Percentiles rank a stretch among this genome's conserved stretches.
Conservation (phyloP, 2,113 vertebrate species). For the Cacatua alba region DNA sequence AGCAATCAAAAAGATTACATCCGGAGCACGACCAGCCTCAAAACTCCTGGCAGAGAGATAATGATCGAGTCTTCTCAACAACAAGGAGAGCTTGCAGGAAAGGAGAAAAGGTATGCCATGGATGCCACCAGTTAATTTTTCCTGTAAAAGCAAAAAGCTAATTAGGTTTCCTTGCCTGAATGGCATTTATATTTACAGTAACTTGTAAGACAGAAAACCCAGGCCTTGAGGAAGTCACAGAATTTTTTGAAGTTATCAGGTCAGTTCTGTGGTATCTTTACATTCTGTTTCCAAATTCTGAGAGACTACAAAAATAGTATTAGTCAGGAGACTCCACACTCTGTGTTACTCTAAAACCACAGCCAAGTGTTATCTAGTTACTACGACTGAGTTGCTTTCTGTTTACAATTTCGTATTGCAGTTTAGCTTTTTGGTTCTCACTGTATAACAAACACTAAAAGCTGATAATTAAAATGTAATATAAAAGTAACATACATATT, state of each 20-base stretch:
- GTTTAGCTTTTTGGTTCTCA: neutral
- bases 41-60: neutral
- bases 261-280: neutral
- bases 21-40: neutral
- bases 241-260: neutral
- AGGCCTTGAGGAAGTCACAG: neutral
- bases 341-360: neutral
- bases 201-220: neutral
- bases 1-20: neutral
- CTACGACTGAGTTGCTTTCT: neutral
- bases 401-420: neutral
- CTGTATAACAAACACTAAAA: constrained; percentile 29
- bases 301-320: neutral
- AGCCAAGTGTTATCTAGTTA: neutral
- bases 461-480: neutral
- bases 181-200: neutral
- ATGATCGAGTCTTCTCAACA: neutral
- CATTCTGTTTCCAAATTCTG: neutral
- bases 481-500: constrained; percentile 49
- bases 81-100: neutral
- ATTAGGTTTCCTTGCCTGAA: neutral
- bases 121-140: neutral
- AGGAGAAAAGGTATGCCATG: neutral
- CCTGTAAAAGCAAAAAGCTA: neutral
- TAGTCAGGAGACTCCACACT: neutral